A percentile compares a stretch with the other conserved stretches of the same genome.
phyloP scores from a whole-genome alignment of 2,113 vertebrate genomes.

The Atrichornis clamosus region DNA sequence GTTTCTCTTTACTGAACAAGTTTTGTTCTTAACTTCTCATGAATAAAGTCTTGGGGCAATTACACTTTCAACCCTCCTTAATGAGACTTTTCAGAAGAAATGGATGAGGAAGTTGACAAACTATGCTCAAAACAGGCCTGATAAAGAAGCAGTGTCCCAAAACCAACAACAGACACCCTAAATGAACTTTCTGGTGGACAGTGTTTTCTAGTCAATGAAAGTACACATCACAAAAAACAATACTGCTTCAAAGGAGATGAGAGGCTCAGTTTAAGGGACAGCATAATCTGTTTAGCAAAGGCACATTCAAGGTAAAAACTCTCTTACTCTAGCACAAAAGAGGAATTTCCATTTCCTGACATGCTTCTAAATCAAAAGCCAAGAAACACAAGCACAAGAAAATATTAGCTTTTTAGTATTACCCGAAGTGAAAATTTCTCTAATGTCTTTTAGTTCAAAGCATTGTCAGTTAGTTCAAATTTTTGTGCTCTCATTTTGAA shows the following conservation, averaged over 20 bases:
- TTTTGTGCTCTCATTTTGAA: background rate
- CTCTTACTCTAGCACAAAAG: background rate
- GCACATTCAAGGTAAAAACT: background rate
- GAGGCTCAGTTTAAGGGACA: background rate
- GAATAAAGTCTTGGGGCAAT: constrained; percentile 22
- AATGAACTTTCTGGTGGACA: background rate
- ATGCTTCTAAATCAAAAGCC: background rate
- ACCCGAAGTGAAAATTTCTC: background rate
- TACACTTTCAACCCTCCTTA: constrained; percentile 20
- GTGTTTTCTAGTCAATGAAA: background rate
- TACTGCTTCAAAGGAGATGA: background rate
- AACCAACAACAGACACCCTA: background rate
- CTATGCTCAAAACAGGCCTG: background rate
- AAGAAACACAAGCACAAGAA: background rate
- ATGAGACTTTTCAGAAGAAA: constrained; percentile 31
- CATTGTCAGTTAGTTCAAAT: no score
- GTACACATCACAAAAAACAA: background rate
- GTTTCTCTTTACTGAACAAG: background rate
- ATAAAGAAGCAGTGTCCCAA: constrained; percentile 18
- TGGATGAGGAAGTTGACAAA: background rate
- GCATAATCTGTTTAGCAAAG: background rate
- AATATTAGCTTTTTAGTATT: background rate
- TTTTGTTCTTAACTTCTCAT: constrained; percentile 48
- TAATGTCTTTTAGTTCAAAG: background rate
- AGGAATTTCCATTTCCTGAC: background rate